Evolutionary conservation across 2,888 invertebrate species (phyloP).

Genomic region (Volucella zonaria): DNA sequence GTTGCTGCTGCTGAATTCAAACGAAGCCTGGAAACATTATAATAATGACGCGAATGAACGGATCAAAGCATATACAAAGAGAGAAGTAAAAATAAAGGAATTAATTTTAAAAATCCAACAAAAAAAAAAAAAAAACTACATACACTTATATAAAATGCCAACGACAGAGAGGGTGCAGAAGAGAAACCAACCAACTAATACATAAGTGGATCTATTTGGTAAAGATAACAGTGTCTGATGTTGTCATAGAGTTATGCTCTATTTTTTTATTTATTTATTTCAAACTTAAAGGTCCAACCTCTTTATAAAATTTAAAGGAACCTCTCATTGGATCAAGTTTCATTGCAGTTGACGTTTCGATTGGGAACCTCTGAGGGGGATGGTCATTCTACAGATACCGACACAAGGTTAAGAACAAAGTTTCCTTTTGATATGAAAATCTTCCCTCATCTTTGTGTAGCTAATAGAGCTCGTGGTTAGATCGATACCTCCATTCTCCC

Average conservation of each 20-base stretch:
- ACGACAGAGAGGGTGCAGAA: conserved; percentile 19
- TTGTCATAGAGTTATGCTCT: conserved; percentile 43
- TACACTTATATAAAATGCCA: background rate
- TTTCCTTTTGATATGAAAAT: too few relatives aligned
- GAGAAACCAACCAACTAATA: conserved; percentile 35
- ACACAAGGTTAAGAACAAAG: too few relatives aligned
- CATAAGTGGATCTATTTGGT: conserved; percentile 42
- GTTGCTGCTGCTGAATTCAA: conserved; percentile 53
- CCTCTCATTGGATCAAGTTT: too few relatives aligned
- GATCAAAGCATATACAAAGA: conserved; percentile 59
- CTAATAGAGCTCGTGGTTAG: too few relatives aligned
- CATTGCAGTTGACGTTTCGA: too few relatives aligned
- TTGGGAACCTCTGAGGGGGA: too few relatives aligned
- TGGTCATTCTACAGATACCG: too few relatives aligned
- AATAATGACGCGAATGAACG: conserved; percentile 70
- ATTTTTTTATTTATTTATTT: conserved; percentile 7
- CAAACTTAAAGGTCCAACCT: background rate
- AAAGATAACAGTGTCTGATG: conserved; percentile 57
- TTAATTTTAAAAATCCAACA: conserved; percentile 38
- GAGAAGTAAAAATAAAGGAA: conserved; percentile 63
- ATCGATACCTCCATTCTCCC: too few relatives aligned
- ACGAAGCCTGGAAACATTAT: conserved; percentile 62
- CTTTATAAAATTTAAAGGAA: too few relatives aligned
- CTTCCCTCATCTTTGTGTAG: too few relatives aligned
- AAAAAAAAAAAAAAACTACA: conserved; percentile 34